These are phyloP conservation scores for Etia nguti DNA, from an alignment of 2,113 vertebrate genomes.

Conservation along the genomic window DNA sequence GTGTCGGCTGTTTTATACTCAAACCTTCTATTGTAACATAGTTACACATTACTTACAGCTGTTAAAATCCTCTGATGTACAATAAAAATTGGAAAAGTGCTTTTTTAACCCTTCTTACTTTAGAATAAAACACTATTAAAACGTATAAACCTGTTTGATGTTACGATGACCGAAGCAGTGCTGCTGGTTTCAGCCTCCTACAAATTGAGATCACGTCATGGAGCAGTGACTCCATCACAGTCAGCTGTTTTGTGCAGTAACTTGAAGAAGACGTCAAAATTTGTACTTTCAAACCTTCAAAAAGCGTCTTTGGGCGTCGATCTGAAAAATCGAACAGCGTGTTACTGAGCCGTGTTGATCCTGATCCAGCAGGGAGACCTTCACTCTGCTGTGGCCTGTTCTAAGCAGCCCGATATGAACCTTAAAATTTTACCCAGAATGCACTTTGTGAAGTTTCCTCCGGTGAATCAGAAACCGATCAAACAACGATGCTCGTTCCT, in stretches of 20 bases:
- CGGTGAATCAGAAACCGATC: rapidly evolving
- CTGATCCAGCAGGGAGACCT: too few species aligned
- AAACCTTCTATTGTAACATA: neutral
- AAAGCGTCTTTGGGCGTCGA: neutral
- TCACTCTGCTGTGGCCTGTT: neutral
- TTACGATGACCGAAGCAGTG: rapidly evolving
- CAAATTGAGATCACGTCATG: neutral
- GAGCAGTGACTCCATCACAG: rapidly evolving
- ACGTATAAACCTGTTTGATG: neutral
- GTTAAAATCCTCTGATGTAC: neutral
- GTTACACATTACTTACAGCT: neutral
- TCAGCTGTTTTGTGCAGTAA: neutral
- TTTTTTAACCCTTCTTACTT: neutral
- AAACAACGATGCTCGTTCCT: rapidly evolving
- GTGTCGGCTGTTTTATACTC: neutral
- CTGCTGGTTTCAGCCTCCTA: neutral
- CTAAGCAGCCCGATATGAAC: rapidly evolving
- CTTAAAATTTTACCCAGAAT: rapidly evolving
- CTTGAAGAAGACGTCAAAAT: rapidly evolving
- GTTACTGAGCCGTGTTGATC: neutral
- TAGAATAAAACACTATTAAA: neutral
- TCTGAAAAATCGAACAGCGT: rapidly evolving
- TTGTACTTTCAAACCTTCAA: neutral
- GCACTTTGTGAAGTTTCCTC: neutral
- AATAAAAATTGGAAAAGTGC: neutral